Evolutionary conservation across 2,113 vertebrate genomes (phyloP), one percentile per base, ranked within the genome.

Genomic region (Salvator merianae): DNA sequence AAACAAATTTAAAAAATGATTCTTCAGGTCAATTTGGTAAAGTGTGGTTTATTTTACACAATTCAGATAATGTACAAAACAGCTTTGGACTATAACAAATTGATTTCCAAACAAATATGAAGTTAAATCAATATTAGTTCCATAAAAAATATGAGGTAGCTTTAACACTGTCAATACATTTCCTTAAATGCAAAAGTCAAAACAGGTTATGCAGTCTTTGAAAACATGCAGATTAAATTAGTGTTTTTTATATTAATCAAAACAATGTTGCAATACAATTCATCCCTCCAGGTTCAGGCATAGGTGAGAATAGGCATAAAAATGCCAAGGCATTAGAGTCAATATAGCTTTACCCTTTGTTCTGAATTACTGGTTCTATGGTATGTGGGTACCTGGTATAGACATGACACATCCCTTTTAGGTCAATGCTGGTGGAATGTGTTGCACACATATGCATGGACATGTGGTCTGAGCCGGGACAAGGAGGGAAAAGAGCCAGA

Each of bases 1-100:
- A 80, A 90, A 90, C 87, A 36, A 89, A 36, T 75, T n/a, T 70
- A 92, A 84, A 89, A 87, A 89, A 80, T 74, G 80, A 47, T 88
- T 90, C 66, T 88, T 86, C 63, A 87, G 38, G 79, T 14, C 1
- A 84, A 32, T 77, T 75, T 80, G 75, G 16, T 47, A 32, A 0
- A 77, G 73, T 84, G 74, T 83, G 74, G 40, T 75, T 91, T 88
- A 79, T 59, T 84, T 88, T 84, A 82, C 75, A 73, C 16, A 88
- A 34, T 16, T 47, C 24, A 38, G 10, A 66, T 88, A 50, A 40
- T 66, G 72, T 83, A 91, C 84, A 84, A 84, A 91, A 77, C 86
- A 81, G 3, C 22, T 83, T 9, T 1, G 76, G 68, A 76, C 84
- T 47, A 9, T 47, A 47, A 47, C 88, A 83, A 91, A 88, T 77